Percentiles rank a stretch among this genome's conserved stretches.
Evolutionary conservation across 2,888 invertebrate genomes (phyloP).

Genomic region (Phengaris alcon): DNA sequence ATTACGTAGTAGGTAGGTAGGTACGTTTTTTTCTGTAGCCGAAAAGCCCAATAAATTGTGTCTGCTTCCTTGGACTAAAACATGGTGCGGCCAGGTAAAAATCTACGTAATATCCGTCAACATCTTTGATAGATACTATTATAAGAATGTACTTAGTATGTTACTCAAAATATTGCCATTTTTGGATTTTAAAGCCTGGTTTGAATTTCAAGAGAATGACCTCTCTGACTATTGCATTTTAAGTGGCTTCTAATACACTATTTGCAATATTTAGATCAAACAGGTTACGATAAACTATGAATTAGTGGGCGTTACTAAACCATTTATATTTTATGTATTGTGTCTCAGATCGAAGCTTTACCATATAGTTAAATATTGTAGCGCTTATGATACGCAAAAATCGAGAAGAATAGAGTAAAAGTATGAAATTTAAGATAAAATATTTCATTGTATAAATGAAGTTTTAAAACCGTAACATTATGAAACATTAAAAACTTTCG

Average conservation of each 20-base stretch:
- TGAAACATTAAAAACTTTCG: not conserved
- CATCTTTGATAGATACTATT: no score
- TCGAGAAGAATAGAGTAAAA: not conserved
- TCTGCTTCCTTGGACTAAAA: no score
- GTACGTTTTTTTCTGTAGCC: no score
- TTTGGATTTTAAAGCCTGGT: not conserved
- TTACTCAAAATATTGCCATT: not conserved
- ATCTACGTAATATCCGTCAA: no score
- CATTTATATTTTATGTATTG: not conserved
- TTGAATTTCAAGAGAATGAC: slow-evolving; percentile 16
- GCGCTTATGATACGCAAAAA: not conserved
- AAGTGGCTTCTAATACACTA: slow-evolving; percentile 2
- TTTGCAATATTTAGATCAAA: slow-evolving; percentile 23
- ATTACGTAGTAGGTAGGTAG: no score
- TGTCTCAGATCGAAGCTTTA: not conserved
- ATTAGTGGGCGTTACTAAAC: not conserved
- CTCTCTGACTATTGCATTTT: not conserved
- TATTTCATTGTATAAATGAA: not conserved
- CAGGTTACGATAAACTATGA: slow-evolving; percentile 7
- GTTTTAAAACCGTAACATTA: no score
- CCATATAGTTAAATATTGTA: not conserved
- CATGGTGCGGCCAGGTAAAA: no score
- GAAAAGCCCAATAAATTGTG: no score
- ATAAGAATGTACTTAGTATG: not conserved
- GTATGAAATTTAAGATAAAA: not conserved